phyloP scores from a whole-genome alignment of 2,888 invertebrate genomes.

The Drosophila ezoana region DNA sequence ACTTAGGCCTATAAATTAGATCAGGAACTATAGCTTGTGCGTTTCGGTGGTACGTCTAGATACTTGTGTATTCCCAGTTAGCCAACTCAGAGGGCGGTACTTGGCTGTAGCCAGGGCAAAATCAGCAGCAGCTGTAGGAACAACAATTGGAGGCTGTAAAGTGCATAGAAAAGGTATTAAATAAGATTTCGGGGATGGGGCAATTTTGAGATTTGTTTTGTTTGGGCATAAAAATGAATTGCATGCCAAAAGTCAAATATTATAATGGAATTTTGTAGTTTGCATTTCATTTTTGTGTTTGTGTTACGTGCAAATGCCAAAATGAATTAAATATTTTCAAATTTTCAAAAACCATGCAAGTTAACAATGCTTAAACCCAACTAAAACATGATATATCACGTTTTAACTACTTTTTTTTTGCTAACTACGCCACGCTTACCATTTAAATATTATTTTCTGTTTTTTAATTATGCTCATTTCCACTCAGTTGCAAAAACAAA shows the following conservation, averaged over 20 bases:
- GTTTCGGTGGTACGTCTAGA: conserved; percentile 38
- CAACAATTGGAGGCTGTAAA: conserved; percentile 79
- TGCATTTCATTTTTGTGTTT: conserved; percentile 24
- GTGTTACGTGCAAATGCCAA: conserved; percentile 52
- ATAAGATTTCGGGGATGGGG: conserved; percentile 11
- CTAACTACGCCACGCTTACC: conserved; percentile 50
- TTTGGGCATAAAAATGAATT: conserved; percentile 26
- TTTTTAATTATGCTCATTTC: conserved; percentile 15
- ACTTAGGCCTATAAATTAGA: conserved; percentile 49
- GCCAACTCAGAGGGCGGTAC: conserved; percentile 40
- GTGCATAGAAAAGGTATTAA: conserved; percentile 57
- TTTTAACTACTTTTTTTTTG: conserved; percentile 25
- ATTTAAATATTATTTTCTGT: conserved; percentile 18
- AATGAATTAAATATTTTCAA: conserved; percentile 7
- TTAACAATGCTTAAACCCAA: conserved; percentile 26
- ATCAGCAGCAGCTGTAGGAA: conserved; percentile 79
- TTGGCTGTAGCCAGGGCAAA: conserved; percentile 74
- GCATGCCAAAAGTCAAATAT: conserved; percentile 59
- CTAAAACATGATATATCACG: not conserved
- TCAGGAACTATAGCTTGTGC: conserved; percentile 72
- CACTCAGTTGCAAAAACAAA: conserved; percentile 39
- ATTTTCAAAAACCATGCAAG: conserved; percentile 55
- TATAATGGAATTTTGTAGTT: conserved; percentile 34
- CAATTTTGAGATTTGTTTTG: not conserved
- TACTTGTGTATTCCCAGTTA: conserved; percentile 7